A percentile compares a stretch with the other conserved stretches of the same genome.
These are phyloP conservation scores for Plectrocnemia conspersa DNA, from an alignment of 1,140 invertebrate genomes.

Conservation along the genomic window DNA sequence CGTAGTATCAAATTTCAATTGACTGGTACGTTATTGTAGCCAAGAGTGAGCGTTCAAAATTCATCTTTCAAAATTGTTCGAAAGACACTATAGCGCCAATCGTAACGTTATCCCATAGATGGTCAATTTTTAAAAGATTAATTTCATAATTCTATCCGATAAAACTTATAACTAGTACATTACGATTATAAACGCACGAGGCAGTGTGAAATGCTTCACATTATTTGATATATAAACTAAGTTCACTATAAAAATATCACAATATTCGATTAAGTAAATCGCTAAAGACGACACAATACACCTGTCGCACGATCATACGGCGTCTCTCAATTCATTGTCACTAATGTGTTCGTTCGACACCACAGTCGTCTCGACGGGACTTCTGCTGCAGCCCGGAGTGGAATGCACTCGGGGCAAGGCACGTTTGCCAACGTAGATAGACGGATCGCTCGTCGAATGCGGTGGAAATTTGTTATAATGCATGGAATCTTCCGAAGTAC, in stretches of 20 bases:
- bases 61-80: too few species aligned
- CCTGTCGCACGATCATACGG: conserved; percentile 25
- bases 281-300: conserved; percentile 8
- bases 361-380: conserved; percentile 27
- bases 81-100: too few species aligned
- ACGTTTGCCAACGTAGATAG: conserved; percentile 1
- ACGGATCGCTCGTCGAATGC: conserved; percentile 12
- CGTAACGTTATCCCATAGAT: too few species aligned
- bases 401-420: conserved; percentile 21
- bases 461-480: conserved; percentile 22
- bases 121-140: too few species aligned
- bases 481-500: conserved; percentile 8
- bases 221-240: too few species aligned
- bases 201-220: too few species aligned
- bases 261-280: conserved; percentile 13
- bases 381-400: conserved; percentile 29
- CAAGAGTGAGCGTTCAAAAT: too few species aligned
- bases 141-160: too few species aligned
- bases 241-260: conserved; percentile 22
- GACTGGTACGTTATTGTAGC: too few species aligned
- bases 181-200: too few species aligned
- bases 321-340: conserved; percentile 18
- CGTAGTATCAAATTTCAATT: too few species aligned
- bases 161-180: too few species aligned
- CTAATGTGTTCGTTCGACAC: conserved; percentile 18